Base-by-base conservation (phyloP, 2,113 vertebrate genomes). In the Chaetops frenatus region DNA sequence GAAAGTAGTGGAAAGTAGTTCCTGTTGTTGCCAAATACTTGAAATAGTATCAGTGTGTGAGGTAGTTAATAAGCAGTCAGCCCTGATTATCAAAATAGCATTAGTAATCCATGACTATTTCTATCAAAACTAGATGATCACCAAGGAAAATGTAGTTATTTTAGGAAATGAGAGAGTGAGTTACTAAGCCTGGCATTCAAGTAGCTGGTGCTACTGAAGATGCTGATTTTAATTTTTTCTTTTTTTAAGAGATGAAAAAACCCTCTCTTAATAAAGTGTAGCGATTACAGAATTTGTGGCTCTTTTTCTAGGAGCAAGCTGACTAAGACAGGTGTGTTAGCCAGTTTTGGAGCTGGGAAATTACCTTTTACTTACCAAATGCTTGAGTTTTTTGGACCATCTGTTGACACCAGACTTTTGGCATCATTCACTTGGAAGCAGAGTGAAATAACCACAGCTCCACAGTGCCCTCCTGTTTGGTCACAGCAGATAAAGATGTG, bases 151-250 rank as follows among this genome's bases (percentile, higher is more conserved):
- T 0, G 3, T 38, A 92, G 53, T 62, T 95, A 72, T 91, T 97
- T 94, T 86, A 85, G 65, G 85, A 91, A 71, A 62, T 57, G 33
- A 61, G 56, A 53, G 33, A 61, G 56, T 1, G 5, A 92, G 51
- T 88, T 92, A 81, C 72, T 92, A 91, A 92, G 78, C 36, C 42
- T 89, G 86, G 35, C 53, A 38, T 96, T 89, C 44, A 73, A 89
- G 65, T 82, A 62, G 53, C 65, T 88, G 45, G n/a, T 7, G 3
- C n/a, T 94, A 33, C 77, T 78, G 71, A 77, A 95, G 80, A 29
- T 64, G 31, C 28, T 54, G 54, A 0, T 25, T 40, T 79, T 19
- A 7, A 19, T 10, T 45, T 20, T 51, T 60, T 48, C 69, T 83
- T 44, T 71, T 78, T 74, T 44, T 11, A 23, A 72, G 69, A 92